Conservation (phyloP, 2,113 vertebrate species). For the Charadrius vociferus region DNA sequence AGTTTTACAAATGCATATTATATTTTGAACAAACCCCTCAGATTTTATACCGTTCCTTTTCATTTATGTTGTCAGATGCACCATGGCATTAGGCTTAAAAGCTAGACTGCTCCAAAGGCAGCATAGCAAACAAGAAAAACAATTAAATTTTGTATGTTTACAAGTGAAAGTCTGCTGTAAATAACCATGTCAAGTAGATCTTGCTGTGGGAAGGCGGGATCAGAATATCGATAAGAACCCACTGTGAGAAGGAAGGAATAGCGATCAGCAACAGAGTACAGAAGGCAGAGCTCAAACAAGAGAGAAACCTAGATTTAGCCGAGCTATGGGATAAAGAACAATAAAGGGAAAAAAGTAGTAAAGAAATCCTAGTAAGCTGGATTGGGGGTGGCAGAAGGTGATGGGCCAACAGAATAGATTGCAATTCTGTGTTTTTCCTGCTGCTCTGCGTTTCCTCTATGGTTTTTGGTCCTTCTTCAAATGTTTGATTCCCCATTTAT, state of each 20-base stretch:
- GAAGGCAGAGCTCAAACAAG: background rate
- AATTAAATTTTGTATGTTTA: conserved; percentile 54
- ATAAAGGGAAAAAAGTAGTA: background rate
- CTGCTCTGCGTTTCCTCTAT: background rate
- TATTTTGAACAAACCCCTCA: background rate
- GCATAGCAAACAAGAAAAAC: conserved; percentile 33
- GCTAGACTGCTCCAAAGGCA: background rate
- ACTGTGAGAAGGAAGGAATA: background rate
- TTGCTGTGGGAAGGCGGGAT: conserved; percentile 1
- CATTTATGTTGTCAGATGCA: conserved; percentile 28
- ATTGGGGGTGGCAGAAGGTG: rapidly evolving
- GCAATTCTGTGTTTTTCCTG: background rate
- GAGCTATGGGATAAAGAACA: background rate
- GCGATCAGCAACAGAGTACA: background rate
- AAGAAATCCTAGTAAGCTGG: background rate
- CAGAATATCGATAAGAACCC: conserved; percentile 2
- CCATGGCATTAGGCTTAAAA: conserved; percentile 15
- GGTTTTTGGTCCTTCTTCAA: background rate
- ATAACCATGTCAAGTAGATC: conserved; percentile 46
- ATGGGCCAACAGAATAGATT: background rate
- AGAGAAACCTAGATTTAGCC: background rate
- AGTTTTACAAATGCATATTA: background rate
- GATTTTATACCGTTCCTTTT: background rate
- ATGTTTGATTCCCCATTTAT: background rate
- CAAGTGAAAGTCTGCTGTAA: conserved; percentile 46